A percentile compares a stretch with the other conserved stretches of the same genome.
Evolutionary conservation across 2,888 invertebrate genomes (phyloP).

Genomic region (Ochropleura leucogaster): DNA sequence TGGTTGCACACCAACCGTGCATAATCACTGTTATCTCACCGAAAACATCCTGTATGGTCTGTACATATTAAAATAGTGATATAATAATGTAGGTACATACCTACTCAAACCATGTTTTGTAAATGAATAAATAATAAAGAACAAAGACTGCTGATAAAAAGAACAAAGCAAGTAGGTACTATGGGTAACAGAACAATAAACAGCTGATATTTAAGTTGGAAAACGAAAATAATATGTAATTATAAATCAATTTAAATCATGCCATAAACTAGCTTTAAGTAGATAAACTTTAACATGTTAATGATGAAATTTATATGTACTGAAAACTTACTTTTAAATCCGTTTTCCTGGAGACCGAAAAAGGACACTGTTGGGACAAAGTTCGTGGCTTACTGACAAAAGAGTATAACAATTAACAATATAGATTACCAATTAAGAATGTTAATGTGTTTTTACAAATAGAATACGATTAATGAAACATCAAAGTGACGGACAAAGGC

Average conservation of each 20-base stretch:
- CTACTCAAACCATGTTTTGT: neutral
- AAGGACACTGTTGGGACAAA: neutral
- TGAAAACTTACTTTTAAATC: slow-evolving; percentile 27
- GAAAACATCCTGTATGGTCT: neutral
- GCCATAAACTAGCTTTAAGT: neutral
- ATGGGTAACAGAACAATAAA: no score
- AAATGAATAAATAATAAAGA: slow-evolving; percentile 19
- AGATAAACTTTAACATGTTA: neutral
- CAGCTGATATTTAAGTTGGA: no score
- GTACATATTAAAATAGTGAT: neutral
- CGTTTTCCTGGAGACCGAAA: neutral
- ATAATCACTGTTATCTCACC: neutral
- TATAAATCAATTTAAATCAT: slow-evolving; percentile 1
- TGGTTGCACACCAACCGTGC: no score
- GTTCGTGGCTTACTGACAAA: neutral
- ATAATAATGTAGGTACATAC: neutral
- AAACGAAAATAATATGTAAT: no score
- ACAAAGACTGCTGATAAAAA: slow-evolving; percentile 17
- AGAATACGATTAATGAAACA: neutral
- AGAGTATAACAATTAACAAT: no score
- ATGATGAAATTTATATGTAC: neutral
- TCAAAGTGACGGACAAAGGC: neutral
- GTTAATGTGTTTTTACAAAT: no score
- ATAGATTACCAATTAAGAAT: no score
- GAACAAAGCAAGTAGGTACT: neutral